Evolutionary conservation across 1,140 invertebrate species (phyloP).

Genomic region (Eumaeus atala): DNA sequence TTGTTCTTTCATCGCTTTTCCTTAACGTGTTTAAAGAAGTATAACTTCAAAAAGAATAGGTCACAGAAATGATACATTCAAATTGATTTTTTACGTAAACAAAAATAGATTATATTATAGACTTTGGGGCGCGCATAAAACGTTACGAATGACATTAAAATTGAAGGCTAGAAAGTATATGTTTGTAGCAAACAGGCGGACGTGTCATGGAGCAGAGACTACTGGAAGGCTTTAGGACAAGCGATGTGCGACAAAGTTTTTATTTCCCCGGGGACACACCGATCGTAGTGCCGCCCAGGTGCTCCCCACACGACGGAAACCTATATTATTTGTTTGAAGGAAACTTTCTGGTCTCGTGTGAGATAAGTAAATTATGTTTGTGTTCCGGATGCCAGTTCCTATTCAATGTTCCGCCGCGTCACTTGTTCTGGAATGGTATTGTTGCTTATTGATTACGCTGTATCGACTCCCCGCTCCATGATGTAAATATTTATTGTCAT

Average conservation of each 20-base stretch:
- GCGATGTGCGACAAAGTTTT: constrained; percentile 72
- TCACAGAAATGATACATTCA: no score
- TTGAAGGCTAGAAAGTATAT: constrained; percentile 61
- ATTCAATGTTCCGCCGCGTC: constrained; percentile 16
- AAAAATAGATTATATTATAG: no score
- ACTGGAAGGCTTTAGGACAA: constrained; percentile 67
- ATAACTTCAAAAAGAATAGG: no score
- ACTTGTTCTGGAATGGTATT: neutral
- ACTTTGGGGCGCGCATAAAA: no score
- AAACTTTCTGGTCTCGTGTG: constrained; percentile 68
- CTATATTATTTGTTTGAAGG: constrained; percentile 73
- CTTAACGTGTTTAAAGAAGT: no score
- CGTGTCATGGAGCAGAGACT: constrained; percentile 47
- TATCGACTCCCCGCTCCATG: no score
- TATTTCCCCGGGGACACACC: constrained; percentile 70
- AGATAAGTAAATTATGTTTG: constrained; percentile 71
- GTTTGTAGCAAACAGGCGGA: constrained; percentile 57
- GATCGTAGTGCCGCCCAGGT: constrained; percentile 68
- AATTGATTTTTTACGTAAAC: no score
- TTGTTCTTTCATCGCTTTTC: no score
- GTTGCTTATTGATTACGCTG: constrained; percentile 1
- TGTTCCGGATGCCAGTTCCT: constrained; percentile 38
- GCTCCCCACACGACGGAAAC: constrained; percentile 61
- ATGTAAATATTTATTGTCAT: no score
- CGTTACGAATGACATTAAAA: constrained; percentile 16